These are phyloP conservation scores for Drosophila repletoides DNA, from an alignment of 1,140 invertebrate genomes.

Conservation along the genomic window DNA sequence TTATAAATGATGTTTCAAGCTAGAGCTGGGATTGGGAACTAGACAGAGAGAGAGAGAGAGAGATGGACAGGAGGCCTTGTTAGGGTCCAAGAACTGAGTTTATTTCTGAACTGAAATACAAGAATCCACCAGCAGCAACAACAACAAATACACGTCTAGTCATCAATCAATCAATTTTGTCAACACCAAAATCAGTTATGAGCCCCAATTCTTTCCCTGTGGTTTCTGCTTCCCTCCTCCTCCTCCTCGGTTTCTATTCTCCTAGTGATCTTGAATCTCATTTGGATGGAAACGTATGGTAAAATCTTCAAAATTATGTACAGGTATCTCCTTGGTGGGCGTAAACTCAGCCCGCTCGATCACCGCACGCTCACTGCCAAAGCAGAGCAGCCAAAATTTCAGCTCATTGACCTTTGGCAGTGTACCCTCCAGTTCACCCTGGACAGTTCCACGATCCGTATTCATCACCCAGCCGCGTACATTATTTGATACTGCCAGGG, in stretches of 20 bases:
- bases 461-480: slow-evolving; percentile 88
- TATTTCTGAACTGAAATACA: slow-evolving; percentile 1
- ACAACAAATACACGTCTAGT: too few relatives aligned
- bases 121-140: slow-evolving; percentile 5
- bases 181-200: background rate
- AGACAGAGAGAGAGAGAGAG: background rate
- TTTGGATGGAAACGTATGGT: slow-evolving; percentile 41
- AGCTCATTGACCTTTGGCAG: slow-evolving; percentile 84
- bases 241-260: background rate
- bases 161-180: slow-evolving; percentile 30
- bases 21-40: background rate
- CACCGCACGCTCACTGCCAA: slow-evolving; percentile 85
- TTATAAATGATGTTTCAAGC: slow-evolving; percentile 41
- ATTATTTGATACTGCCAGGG: slow-evolving; percentile 84
- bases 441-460: slow-evolving; percentile 85
- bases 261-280: background rate
- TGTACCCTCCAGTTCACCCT: slow-evolving; percentile 86
- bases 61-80: background rate
- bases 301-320: slow-evolving; percentile 46
- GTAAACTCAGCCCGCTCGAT: slow-evolving; percentile 86
- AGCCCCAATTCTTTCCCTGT: background rate
- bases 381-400: slow-evolving; percentile 85
- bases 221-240: background rate
- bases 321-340: slow-evolving; percentile 56
- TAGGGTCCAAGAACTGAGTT: slow-evolving; percentile 10